phyloP scores from a whole-genome alignment of 2,888 invertebrate species.

The Terebella lapidaria region DNA sequence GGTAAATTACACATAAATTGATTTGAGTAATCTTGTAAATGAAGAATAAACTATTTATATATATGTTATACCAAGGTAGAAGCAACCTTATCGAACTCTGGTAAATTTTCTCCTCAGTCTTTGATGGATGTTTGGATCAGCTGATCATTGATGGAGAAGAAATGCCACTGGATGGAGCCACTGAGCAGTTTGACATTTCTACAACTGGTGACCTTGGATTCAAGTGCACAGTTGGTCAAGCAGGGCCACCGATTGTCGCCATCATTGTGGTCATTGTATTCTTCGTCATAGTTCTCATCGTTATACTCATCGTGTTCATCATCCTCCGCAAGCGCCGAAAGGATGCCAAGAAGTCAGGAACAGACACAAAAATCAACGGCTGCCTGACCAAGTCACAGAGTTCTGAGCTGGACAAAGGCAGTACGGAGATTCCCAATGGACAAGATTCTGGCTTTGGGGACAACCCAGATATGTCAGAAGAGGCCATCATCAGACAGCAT shows the following conservation, averaged over 20 bases:
- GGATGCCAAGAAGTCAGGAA: slow-evolving; percentile 60
- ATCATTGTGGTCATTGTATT: slow-evolving; percentile 90
- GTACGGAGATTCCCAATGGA: not conserved
- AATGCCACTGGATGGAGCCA: slow-evolving; percentile 83
- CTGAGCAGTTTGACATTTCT: slow-evolving; percentile 53
- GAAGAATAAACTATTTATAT: too few relatives aligned
- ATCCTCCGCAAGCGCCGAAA: slow-evolving; percentile 72
- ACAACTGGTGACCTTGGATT: slow-evolving; percentile 26
- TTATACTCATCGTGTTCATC: slow-evolving; percentile 66
- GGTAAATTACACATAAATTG: not conserved
- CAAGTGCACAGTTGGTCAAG: not conserved
- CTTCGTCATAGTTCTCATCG: slow-evolving; percentile 66
- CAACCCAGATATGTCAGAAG: slow-evolving; percentile 34
- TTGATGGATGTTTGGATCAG: slow-evolving; percentile 85
- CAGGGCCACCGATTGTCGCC: slow-evolving; percentile 55
- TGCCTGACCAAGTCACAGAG: slow-evolving; percentile 52
- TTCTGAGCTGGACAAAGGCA: slow-evolving; percentile 12
- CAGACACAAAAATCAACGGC: slow-evolving; percentile 52
- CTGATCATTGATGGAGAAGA: slow-evolving; percentile 83
- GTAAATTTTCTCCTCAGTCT: slow-evolving; percentile 56
- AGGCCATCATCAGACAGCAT: slow-evolving; percentile 60
- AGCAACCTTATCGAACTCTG: not conserved
- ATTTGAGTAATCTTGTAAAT: too few relatives aligned
- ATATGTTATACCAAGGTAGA: too few relatives aligned
- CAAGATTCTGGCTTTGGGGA: slow-evolving; percentile 41